Conservation (phyloP, 2,888 invertebrate species). For the Hoplodrina blanda region DNA sequence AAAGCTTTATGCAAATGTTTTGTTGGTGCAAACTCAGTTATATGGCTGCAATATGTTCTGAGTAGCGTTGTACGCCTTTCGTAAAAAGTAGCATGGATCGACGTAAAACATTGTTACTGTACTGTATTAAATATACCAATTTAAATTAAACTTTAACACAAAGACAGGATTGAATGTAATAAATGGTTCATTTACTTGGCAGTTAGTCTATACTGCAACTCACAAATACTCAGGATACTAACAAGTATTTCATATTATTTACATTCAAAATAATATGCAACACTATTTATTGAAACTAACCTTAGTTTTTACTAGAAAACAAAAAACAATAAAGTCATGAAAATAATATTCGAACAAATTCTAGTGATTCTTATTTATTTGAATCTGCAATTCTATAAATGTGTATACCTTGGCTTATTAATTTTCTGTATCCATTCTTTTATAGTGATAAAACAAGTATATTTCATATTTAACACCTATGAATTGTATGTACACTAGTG, state of each 20-base stretch:
- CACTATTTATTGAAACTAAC: conserved; percentile 65
- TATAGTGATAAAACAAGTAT: conserved; percentile 39
- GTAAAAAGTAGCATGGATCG: conserved; percentile 7
- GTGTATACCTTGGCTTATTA: conserved; percentile 39
- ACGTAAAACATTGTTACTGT: conserved; percentile 26
- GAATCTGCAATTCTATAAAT: conserved; percentile 45
- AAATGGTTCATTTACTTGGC: conserved; percentile 39
- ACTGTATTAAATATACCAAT: conserved; percentile 31
- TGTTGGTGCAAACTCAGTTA: background rate
- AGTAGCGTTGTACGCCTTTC: conserved; percentile 38
- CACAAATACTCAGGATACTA: conserved; percentile 73
- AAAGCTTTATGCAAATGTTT: background rate
- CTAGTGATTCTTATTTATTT: conserved; percentile 55
- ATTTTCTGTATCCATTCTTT: conserved; percentile 48
- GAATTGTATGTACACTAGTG: conserved; percentile 72
- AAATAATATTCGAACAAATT: conserved; percentile 58
- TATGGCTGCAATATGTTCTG: conserved; percentile 45
- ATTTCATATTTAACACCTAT: conserved; percentile 59
- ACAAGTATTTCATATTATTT: conserved; percentile 54
- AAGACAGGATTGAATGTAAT: conserved; percentile 37
- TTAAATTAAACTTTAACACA: conserved; percentile 25
- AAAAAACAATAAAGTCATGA: conserved; percentile 34
- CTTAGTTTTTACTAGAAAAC: conserved; percentile 40
- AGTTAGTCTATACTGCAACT: conserved; percentile 48
- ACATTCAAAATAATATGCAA: conserved; percentile 56